Base-by-base conservation (phyloP, 2,797 vertebrate genomes). In the Kryptolebias ocellatus region DNA sequence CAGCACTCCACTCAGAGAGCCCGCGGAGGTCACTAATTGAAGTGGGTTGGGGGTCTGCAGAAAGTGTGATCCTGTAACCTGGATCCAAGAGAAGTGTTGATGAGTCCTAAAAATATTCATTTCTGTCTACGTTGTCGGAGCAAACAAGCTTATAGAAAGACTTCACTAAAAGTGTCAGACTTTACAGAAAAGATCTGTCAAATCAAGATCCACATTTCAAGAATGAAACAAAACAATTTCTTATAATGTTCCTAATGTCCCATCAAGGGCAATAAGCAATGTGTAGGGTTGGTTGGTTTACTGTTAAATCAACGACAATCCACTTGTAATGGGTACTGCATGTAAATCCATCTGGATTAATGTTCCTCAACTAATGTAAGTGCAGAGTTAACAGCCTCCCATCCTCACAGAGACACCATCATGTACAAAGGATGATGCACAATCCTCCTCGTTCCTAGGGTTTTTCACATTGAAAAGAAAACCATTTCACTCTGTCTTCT, bases 281-380 rank as follows among this genome's bases (percentile, higher is more conserved):
- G 60, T 77, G 66, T 73, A 67, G 59, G 49, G 53, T 67, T 29
- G 62, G 27, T 60, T 74, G 72, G 85, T 87, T 79, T 81, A 86
- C 78, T 74, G 62, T 83, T 80, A 72, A 73, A 81, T 80, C 72
- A 83, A 88, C 74, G 79, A 82, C 79, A 80, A 76, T 87, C 70
- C 64, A 64, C 70, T 62, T 66, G 79, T 72, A 62, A 83, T 70
- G 73, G 60, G 54, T 63, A 65, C 67, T 73, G 77, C 83, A 76
- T 81, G 79, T 85, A 87, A 89, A 88, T 91, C 80, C 62, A 78
- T 79, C 44, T 31, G 79, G 76, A 86, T 92, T 90, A 89, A 91
- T 89, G 87, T 86, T 78, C 82, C 89, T 80, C 73, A 76, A 70
- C 87, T 86, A 89, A 87, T 84, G 70, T 64, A 86, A 79, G 62